A percentile compares a stretch with the other conserved stretches of the same genome.
phyloP scores from a whole-genome alignment of 2,113 vertebrate genomes.

The Ia io region DNA sequence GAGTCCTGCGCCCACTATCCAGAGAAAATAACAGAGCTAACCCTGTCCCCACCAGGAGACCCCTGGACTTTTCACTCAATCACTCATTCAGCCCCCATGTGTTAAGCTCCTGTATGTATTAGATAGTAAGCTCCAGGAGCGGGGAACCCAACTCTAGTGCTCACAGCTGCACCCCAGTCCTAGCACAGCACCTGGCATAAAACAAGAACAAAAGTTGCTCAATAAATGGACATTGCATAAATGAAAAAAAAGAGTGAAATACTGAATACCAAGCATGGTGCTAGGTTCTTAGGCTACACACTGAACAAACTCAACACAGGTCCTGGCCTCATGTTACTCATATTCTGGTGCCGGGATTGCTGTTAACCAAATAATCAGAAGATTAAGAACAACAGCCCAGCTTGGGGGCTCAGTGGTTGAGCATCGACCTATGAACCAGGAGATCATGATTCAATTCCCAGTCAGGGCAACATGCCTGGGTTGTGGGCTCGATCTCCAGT shows the following conservation, averaged over 20 bases:
- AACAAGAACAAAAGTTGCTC: background rate
- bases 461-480: too few species aligned
- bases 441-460: too few species aligned
- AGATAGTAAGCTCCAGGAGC: background rate
- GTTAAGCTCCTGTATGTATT: background rate
- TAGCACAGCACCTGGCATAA: background rate
- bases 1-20: background rate
- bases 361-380: background rate
- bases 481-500: too few species aligned
- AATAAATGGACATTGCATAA: background rate
- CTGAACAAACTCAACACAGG: background rate
- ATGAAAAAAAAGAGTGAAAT: background rate
- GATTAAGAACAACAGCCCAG: background rate
- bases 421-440: background rate
- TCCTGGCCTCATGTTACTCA: background rate
- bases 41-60: background rate
- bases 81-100: background rate
- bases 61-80: background rate
- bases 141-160: fast-evolving
- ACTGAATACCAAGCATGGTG: background rate
- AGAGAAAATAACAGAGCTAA: background rate
- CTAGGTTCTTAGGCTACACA: background rate
- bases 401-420: background rate
- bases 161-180: background rate
- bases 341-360: background rate